These are phyloP conservation scores for Sphaeridia pumilis DNA, from an alignment of 2,888 invertebrate species.

Conservation along the genomic window DNA sequence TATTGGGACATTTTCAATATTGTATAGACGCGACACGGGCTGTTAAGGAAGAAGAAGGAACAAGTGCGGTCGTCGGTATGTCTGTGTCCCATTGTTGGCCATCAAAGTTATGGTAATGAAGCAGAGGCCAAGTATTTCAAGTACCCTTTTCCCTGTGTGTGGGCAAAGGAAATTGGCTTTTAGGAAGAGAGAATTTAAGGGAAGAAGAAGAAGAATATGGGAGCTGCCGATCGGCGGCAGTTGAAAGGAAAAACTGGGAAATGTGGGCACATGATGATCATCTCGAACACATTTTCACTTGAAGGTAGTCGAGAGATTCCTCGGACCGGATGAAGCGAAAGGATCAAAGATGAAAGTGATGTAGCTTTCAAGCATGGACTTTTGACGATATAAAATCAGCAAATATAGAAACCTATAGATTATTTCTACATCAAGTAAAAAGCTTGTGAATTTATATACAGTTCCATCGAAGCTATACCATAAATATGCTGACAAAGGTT, in stretches of 20 bases:
- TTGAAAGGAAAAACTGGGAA: background rate
- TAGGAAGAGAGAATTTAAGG: too few species aligned
- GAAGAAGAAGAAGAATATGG: background rate
- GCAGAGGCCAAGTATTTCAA: background rate
- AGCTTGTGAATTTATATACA: too few species aligned
- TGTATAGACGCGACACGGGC: background rate
- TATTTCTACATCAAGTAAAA: too few species aligned
- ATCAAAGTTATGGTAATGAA: background rate
- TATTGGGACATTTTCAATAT: too few species aligned
- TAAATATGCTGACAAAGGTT: background rate
- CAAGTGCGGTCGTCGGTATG: background rate
- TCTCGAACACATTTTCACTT: too few species aligned
- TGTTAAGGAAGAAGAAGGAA: background rate
- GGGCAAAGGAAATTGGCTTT: background rate
- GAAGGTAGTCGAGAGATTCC: background rate
- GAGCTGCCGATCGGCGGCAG: background rate
- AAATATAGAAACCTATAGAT: constrained; percentile 15
- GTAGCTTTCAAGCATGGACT: too few species aligned
- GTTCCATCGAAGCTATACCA: too few species aligned
- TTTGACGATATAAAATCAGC: constrained; percentile 19
- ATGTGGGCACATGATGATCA: too few species aligned
- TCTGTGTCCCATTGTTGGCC: background rate
- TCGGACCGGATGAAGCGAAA: background rate
- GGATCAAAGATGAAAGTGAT: constrained; percentile 18
- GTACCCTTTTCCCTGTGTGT: background rate